Percentiles rank a stretch among this genome's conserved stretches.
Conservation (phyloP, 37 sponge, comb jelly and placozoan genomes). For the Chondrosia reniformis region DNA sequence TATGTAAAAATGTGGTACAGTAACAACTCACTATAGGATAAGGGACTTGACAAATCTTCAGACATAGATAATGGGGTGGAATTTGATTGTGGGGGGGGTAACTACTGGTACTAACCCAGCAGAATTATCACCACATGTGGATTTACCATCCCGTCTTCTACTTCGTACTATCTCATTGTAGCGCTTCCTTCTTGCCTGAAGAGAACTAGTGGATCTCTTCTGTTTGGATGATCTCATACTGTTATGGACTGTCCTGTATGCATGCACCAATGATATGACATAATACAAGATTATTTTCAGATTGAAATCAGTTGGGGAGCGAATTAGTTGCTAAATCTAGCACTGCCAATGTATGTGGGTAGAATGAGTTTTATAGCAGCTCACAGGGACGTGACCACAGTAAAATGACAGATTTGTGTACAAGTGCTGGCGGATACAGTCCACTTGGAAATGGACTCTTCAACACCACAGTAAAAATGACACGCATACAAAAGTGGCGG, state of each 20-base stretch:
- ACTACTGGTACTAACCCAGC: constrained; percentile 3
- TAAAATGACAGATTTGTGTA: constrained; percentile 1
- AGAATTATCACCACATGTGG: constrained; percentile 2
- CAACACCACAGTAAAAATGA: constrained; percentile 2
- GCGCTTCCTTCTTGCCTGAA: constrained; percentile 3
- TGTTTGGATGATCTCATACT: constrained; percentile 2
- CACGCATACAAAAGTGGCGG: constrained; percentile 1
- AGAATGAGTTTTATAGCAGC: constrained; percentile 2
- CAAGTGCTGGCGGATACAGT: constrained; percentile 3
- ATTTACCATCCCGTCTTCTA: background rate
- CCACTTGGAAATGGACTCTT: constrained; percentile 3
- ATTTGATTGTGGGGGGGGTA: constrained; percentile 3
- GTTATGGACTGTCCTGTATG: constrained; percentile 3
- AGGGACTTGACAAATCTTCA: constrained; percentile 2
- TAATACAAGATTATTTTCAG: constrained; percentile 1
- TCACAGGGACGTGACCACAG: constrained; percentile 4
- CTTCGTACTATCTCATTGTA: constrained; percentile 2
- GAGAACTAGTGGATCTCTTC: constrained; percentile 3
- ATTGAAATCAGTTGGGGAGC: constrained; percentile 3
- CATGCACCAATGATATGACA: background rate
- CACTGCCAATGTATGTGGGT: constrained; percentile 3
- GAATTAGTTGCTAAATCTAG: constrained; percentile 2
- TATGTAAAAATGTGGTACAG: constrained; percentile 2
- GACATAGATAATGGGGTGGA: background rate
- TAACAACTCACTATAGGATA: background rate